Evolutionary conservation across 1,140 invertebrate genomes (phyloP), one percentile per base, ranked within the genome.

Genomic region (Helicorthomorpha holstii): DNA sequence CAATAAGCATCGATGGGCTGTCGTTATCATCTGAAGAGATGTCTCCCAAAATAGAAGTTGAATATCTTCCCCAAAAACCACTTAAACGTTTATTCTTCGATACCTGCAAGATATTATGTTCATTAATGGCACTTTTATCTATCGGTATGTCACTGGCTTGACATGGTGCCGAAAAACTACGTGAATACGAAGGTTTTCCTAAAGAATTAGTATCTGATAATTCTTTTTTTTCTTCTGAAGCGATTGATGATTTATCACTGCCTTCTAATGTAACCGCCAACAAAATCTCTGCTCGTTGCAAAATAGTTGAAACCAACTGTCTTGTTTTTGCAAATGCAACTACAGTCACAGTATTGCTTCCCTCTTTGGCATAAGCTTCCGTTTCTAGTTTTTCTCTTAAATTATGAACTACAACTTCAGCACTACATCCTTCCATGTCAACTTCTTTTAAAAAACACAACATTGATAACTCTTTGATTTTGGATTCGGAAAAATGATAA

Each of bases 391-490:
- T 62, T 45, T 66, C 61, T 45, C 65, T 21, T 16, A 52, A 23
- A 25, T 45, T 14, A 23, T 44, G 22, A n/a, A 52, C 42, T 16
- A 12, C 10, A 7, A 10, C 50, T 23, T 52, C 50, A 21, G 4
- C 7, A 19, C 19, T 48, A 7, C 51, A 3, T 7, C 54, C 51
- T 43, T 68, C 63, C 24, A 66, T 45, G 42, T 58, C 46, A 22
- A 69, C 54, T 24, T 63, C 62, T 55, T 68, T 68, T 12, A 69
- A 49, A 54, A 65, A 68, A 50, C 65, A 65, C 29, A 69, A 48
- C 55, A 68, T 62, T 12, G 62, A 53, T 19, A 69, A 53, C 44
- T 68, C 66, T 58, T 67, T 68, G 44, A 56, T 45, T 34, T 63
- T 61, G 25, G 59, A 56, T 59, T 69, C 67, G 41, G 61, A 58